phyloP scores from a whole-genome alignment of 1,140 invertebrate genomes.

The Pogonomyrmex barbatus region DNA sequence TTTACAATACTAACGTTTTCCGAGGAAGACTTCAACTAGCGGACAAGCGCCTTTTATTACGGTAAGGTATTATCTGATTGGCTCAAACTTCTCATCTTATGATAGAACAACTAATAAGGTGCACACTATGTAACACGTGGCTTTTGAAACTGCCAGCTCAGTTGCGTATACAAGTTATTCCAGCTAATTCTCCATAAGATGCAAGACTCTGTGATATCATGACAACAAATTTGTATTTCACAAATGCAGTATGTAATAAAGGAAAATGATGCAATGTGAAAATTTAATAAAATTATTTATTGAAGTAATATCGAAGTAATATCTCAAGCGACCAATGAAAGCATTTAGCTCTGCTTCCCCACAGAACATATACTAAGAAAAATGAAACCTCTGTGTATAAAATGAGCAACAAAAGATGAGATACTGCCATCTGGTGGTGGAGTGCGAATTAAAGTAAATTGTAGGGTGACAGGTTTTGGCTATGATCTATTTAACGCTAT shows the following conservation, averaged over 20 bases:
- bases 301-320: background rate
- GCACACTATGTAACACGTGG: background rate
- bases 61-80: background rate
- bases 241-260: background rate
- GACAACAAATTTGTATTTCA: background rate
- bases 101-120: background rate
- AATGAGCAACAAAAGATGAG: no score
- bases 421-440: no score
- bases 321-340: constrained; percentile 50
- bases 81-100: background rate
- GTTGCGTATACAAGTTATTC: no score
- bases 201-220: background rate
- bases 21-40: no score
- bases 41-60: no score
- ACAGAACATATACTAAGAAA: no score
- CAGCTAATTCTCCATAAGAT: background rate
- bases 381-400: no score
- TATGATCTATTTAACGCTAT: no score
- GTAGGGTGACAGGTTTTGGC: no score
- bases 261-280: background rate
- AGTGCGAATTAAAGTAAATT: no score
- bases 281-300: background rate
- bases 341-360: background rate
- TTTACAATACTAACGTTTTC: no score
- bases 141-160: background rate